Evolutionary conservation across 2,888 invertebrate genomes (phyloP).

Genomic region (Electrophaes corylata): DNA sequence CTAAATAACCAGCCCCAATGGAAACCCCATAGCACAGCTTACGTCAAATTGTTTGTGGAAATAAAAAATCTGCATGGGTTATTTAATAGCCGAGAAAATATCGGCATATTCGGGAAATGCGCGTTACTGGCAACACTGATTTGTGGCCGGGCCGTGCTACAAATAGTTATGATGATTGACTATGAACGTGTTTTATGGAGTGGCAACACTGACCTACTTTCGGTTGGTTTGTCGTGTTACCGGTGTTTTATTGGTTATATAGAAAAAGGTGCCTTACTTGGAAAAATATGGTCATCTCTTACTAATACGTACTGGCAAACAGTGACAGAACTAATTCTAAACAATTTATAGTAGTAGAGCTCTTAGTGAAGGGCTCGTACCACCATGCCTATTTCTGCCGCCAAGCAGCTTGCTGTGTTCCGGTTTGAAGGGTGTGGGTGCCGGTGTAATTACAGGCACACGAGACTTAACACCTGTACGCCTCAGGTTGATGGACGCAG

Average conservation of each 20-base stretch:
- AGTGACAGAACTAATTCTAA: no score
- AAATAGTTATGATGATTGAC: slow-evolving; percentile 32
- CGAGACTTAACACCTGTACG: no score
- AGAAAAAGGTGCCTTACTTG: neutral
- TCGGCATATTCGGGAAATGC: slow-evolving; percentile 48
- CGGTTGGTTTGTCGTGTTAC: neutral
- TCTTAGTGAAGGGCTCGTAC: no score
- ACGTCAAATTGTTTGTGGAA: slow-evolving; percentile 45
- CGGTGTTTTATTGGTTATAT: neutral
- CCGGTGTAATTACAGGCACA: no score
- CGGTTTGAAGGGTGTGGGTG: no score
- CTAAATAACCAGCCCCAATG: no score
- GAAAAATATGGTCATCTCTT: neutral
- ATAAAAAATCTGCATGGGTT: slow-evolving; percentile 42
- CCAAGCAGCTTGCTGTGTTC: no score
- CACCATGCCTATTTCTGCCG: no score
- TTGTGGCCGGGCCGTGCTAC: slow-evolving; percentile 41
- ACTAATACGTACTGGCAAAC: neutral
- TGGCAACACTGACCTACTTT: slow-evolving; percentile 23
- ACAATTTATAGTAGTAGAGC: no score
- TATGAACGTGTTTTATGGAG: slow-evolving; percentile 22
- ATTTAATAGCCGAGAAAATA: slow-evolving; percentile 47
- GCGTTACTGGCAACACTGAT: slow-evolving; percentile 50
- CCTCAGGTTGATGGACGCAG: no score
- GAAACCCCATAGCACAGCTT: slow-evolving; percentile 15